A percentile compares a stretch with the other conserved stretches of the same genome.
Conservation (phyloP, 1,140 invertebrate species). For the Muscidifurax raptorellus region DNA sequence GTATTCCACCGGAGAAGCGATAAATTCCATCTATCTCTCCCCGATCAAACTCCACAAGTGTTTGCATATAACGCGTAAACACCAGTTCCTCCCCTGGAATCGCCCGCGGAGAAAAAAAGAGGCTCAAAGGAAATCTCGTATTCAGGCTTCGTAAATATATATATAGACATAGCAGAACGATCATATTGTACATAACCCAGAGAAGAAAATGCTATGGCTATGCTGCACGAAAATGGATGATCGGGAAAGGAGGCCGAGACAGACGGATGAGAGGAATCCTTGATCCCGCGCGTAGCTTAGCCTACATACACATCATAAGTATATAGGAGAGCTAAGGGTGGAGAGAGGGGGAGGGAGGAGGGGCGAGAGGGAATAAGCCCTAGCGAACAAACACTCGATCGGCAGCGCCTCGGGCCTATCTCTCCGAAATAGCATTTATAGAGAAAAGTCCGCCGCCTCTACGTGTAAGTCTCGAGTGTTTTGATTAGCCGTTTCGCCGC, state of each 20-base stretch:
- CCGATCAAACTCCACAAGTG: slow-evolving; percentile 44
- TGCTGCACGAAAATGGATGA: not conserved
- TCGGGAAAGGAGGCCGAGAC: not conserved
- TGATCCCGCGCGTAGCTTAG: not conserved
- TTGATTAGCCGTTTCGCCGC: not conserved
- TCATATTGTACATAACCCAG: no score
- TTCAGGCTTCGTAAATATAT: no score
- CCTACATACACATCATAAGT: not conserved
- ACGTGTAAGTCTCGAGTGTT: not conserved
- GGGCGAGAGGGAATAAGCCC: slow-evolving; percentile 32
- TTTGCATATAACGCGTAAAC: slow-evolving; percentile 27
- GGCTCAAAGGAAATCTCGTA: not conserved
- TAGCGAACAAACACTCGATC: slow-evolving; percentile 28
- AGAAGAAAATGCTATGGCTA: not conserved
- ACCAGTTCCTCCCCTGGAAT: not conserved
- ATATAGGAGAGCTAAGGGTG: not conserved
- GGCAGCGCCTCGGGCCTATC: not conserved
- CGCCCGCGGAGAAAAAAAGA: not conserved
- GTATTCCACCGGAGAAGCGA: not conserved
- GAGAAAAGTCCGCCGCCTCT: not conserved
- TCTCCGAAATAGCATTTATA: slow-evolving; percentile 4
- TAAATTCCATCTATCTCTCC: slow-evolving; percentile 26
- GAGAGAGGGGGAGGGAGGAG: slow-evolving; percentile 8
- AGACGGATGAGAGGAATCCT: not conserved
- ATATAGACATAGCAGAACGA: no score